phyloP scores from a whole-genome alignment of 2,888 invertebrate genomes.

The Celastrina argiolus region DNA sequence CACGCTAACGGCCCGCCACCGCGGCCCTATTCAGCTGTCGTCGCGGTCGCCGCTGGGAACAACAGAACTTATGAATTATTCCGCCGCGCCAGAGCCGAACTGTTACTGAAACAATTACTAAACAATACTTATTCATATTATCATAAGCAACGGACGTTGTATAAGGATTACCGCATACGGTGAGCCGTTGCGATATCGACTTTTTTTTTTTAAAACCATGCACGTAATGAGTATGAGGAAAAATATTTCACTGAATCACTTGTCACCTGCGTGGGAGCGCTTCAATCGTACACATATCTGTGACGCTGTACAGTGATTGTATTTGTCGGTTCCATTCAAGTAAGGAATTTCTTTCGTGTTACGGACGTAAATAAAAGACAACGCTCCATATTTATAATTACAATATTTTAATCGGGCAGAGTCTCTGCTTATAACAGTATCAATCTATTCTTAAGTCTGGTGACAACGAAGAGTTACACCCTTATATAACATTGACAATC shows the following conservation, averaged over 20 bases:
- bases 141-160: constrained; percentile 66
- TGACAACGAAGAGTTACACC: too few species aligned
- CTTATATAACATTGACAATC: too few species aligned
- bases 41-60: constrained; percentile 62
- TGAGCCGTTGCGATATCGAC: constrained; percentile 18
- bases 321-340: background rate
- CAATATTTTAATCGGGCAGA: too few species aligned
- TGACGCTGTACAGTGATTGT: background rate
- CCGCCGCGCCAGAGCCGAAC: constrained; percentile 50
- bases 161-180: constrained; percentile 28
- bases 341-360: background rate
- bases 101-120: constrained; percentile 70
- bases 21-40: constrained; percentile 75
- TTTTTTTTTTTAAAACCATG: constrained; percentile 1
- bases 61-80: constrained; percentile 73
- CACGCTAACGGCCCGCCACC: constrained; percentile 60
- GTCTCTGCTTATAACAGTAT: too few species aligned
- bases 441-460: too few species aligned
- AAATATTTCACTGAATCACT: constrained; percentile 11
- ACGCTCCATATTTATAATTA: too few species aligned
- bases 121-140: constrained; percentile 69
- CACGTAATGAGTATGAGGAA: background rate
- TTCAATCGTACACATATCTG: background rate
- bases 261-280: constrained; percentile 15
- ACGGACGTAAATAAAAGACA: too few species aligned